Conservation (phyloP, 2,113 vertebrate genomes). For the Alligator sinensis region DNA sequence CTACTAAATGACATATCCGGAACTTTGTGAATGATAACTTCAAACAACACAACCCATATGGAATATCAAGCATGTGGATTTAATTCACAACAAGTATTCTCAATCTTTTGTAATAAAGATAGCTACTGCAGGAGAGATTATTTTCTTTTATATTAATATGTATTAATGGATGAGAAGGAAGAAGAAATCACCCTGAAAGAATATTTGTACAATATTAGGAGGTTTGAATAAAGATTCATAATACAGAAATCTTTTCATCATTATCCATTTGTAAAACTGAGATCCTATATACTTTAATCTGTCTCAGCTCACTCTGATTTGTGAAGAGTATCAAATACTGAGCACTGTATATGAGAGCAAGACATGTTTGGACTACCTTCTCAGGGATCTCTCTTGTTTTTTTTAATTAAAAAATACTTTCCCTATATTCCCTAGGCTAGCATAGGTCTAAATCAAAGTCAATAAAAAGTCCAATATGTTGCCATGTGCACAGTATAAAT, state of each 20-base stretch:
- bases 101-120: background rate
- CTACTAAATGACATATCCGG: slow-evolving; percentile 22
- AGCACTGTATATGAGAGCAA: background rate
- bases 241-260: background rate
- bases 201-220: background rate
- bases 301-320: background rate
- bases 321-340: slow-evolving; percentile 4
- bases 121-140: background rate
- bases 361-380: slow-evolving; percentile 14
- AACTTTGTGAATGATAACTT: slow-evolving; percentile 33
- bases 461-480: slow-evolving; percentile 1
- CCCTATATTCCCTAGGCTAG: slow-evolving; percentile 19
- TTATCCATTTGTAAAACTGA: background rate
- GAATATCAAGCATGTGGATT: background rate
- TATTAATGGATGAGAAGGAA: background rate
- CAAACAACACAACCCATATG: background rate
- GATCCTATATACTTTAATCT: background rate
- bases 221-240: background rate
- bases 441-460: slow-evolving; percentile 48
- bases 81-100: background rate
- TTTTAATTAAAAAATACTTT: slow-evolving; percentile 61
- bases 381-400: slow-evolving; percentile 3
- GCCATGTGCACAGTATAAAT: slow-evolving; percentile 21
- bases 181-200: background rate
- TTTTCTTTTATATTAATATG: background rate